Evolutionary conservation across 2,888 invertebrate genomes (phyloP).

Genomic region (Dastarcus helophoroides): DNA sequence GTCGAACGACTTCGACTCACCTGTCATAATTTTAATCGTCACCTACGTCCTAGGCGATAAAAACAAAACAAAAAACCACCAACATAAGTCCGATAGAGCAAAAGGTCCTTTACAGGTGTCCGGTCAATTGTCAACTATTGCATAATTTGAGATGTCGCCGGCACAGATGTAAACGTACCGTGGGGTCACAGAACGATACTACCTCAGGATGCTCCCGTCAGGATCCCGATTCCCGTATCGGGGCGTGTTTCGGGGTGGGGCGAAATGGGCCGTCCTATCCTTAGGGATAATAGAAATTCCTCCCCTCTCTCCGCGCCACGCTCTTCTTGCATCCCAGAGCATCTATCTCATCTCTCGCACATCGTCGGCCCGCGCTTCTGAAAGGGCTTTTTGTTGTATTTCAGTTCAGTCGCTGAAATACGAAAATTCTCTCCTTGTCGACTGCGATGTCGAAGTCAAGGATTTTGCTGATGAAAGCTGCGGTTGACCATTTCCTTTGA

Average conservation of each 20-base stretch:
- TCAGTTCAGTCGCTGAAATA: no score
- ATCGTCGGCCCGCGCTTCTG: no score
- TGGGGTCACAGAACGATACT: constrained; percentile 7
- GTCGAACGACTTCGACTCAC: constrained; percentile 14
- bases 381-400: no score
- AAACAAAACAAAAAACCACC: constrained; percentile 1
- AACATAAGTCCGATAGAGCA: no score
- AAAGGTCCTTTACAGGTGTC: constrained; percentile 10
- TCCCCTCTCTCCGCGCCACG: constrained; percentile 37
- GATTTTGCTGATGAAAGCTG: no score
- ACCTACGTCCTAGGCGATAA: no score
- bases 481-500: no score
- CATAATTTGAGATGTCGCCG: constrained; percentile 8
- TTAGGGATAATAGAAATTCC: constrained; percentile 38
- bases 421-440: no score
- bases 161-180: constrained; percentile 7
- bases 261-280: constrained; percentile 52
- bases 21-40: constrained; percentile 17
- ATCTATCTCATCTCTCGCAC: no score
- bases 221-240: constrained; percentile 27
- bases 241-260: constrained; percentile 40
- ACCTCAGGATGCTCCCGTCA: constrained; percentile 6
- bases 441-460: no score
- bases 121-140: constrained; percentile 2
- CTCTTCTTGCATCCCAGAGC: constrained; percentile 29